Evolutionary conservation across 2,888 invertebrate species (phyloP).

Genomic region (Polia nebulosa): DNA sequence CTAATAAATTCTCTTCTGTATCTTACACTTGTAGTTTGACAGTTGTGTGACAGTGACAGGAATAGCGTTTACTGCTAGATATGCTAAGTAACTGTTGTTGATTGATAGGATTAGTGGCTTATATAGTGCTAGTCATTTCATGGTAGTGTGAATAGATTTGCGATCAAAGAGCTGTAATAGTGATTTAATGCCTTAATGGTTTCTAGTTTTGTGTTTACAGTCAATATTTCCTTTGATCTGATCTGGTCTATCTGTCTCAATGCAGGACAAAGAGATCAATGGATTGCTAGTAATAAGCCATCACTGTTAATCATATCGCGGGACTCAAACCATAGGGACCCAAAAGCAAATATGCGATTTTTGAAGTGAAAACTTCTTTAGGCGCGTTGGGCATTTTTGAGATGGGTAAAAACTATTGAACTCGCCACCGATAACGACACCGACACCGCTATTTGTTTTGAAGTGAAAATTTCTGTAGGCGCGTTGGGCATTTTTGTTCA

Average conservation of each 20-base stretch:
- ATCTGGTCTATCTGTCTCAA: neutral
- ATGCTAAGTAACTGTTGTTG: too few species aligned
- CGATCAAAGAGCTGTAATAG: conserved; percentile 3
- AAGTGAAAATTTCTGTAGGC: too few species aligned
- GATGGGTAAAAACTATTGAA: too few species aligned
- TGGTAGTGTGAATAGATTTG: neutral
- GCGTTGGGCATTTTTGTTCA: too few species aligned
- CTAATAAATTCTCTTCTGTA: neutral
- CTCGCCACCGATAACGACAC: too few species aligned
- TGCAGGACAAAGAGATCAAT: neutral
- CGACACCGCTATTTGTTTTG: too few species aligned
- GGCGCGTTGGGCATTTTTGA: too few species aligned
- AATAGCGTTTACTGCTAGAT: too few species aligned
- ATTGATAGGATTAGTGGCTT: neutral
- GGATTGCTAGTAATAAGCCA: neutral
- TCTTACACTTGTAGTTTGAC: neutral
- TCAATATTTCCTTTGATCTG: neutral
- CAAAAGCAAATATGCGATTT: too few species aligned
- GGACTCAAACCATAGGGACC: too few species aligned
- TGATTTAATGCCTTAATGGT: neutral
- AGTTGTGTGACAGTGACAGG: neutral
- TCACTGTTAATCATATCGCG: neutral
- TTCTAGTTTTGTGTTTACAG: neutral
- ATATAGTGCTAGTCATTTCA: neutral
- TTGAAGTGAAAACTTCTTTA: too few species aligned